phyloP scores from a whole-genome alignment of 2,888 invertebrate species.

The Synergus japonicus region DNA sequence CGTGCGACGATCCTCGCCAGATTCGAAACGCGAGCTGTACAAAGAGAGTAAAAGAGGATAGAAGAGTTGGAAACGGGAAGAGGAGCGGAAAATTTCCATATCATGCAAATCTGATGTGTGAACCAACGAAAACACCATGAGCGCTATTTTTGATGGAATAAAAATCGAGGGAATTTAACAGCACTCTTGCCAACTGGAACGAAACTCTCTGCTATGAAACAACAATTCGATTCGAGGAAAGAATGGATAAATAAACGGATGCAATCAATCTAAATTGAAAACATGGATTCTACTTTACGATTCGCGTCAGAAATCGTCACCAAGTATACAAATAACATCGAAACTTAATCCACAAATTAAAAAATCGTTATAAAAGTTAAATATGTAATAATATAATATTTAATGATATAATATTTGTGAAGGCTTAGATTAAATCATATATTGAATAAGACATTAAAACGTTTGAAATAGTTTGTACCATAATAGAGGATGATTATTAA shows the following conservation, averaged over 20 bases:
- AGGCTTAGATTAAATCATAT: background rate
- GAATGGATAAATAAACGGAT: background rate
- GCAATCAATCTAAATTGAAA: background rate
- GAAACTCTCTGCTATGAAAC: background rate
- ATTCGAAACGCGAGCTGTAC: slow-evolving; percentile 33
- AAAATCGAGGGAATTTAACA: slow-evolving; percentile 46
- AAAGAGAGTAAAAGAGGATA: slow-evolving; percentile 1
- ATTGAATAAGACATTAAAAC: background rate
- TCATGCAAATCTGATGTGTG: slow-evolving; percentile 38
- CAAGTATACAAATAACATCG: background rate
- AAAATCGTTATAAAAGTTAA: background rate
- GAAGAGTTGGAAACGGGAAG: background rate
- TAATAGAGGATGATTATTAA: background rate
- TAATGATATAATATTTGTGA: too few species aligned
- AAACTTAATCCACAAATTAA: background rate
- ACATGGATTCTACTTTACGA: background rate
- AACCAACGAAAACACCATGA: slow-evolving; percentile 16
- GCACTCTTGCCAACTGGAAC: background rate
- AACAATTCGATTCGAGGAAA: background rate
- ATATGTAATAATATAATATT: too few species aligned
- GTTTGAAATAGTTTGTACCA: background rate
- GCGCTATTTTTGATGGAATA: background rate
- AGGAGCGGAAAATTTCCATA: slow-evolving; percentile 18
- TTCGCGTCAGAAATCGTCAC: background rate
- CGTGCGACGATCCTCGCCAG: slow-evolving; percentile 21